Conservation (phyloP, 2,113 vertebrate genomes). For the Tachuris rubrigastra region DNA sequence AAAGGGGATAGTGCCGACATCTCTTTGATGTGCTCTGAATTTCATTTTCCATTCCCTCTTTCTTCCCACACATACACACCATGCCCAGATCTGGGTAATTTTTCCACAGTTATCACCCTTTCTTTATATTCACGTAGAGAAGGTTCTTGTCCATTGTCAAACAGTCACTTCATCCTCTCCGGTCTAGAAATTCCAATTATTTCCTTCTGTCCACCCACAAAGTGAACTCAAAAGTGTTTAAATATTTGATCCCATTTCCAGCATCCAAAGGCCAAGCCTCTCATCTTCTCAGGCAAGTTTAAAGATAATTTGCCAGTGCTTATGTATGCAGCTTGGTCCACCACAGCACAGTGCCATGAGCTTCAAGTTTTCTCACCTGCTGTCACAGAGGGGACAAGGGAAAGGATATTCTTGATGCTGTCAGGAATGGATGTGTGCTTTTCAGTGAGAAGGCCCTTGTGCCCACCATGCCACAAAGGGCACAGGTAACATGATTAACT, state of each 20-base stretch:
- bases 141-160: neutral
- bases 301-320: neutral
- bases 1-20: neutral
- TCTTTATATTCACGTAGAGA: neutral
- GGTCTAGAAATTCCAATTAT: neutral
- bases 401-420: conserved; percentile 76
- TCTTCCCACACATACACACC: conserved; percentile 36
- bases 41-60: conserved; percentile 29
- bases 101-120: neutral
- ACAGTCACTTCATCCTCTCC: neutral
- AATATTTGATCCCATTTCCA: neutral
- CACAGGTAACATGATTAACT: conserved; percentile 72
- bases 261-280: neutral
- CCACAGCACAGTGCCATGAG: neutral
- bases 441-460: conserved; percentile 75
- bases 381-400: conserved; percentile 76
- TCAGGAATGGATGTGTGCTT: conserved; percentile 75
- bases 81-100: neutral
- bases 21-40: conserved; percentile 40
- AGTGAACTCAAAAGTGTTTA: neutral
- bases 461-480: conserved; percentile 71
- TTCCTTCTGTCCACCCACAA: neutral
- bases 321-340: neutral
- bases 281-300: neutral
- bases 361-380: conserved; percentile 31